Evolutionary conservation across 2,797 vertebrate genomes (phyloP).

Genomic region (Tiaroga cobitis): DNA sequence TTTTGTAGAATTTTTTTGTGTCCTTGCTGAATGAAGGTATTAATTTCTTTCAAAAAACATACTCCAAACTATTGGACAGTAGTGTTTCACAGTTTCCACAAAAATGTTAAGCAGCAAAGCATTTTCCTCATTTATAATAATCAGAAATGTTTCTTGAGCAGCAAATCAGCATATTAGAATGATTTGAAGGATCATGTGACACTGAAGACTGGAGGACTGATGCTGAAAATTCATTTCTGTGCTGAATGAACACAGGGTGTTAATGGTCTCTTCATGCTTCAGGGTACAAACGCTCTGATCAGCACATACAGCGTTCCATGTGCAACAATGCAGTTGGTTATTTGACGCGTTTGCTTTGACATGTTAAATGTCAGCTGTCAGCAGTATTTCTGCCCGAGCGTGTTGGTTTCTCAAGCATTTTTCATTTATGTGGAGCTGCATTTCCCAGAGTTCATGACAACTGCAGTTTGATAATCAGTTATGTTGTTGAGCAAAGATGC

Average conservation of each 20-base stretch:
- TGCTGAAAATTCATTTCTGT: not conserved
- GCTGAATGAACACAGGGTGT: not conserved
- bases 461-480: conserved; percentile 19
- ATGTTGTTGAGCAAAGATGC: not conserved
- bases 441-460: conserved; percentile 26
- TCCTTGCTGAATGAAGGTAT: not conserved
- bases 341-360: not conserved
- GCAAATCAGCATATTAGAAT: not conserved
- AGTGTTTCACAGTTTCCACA: not conserved
- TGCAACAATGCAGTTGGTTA: conserved; percentile 14
- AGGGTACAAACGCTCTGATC: not conserved
- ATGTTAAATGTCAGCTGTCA: conserved; percentile 7
- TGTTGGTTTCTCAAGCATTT: conserved; percentile 13
- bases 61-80: not conserved
- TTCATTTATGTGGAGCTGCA: not conserved
- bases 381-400: conserved; percentile 11
- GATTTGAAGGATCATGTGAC: not conserved
- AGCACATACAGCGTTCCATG: not conserved
- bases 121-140: not conserved
- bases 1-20: not conserved
- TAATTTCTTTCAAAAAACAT: not conserved
- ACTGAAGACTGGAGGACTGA: not conserved
- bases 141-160: not conserved
- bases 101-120: not conserved
- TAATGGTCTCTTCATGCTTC: not conserved